Evolutionary conservation across 35 echinoderm and acorn worm species (phyloP).

Genomic region (Heliocidaris tuberculata): DNA sequence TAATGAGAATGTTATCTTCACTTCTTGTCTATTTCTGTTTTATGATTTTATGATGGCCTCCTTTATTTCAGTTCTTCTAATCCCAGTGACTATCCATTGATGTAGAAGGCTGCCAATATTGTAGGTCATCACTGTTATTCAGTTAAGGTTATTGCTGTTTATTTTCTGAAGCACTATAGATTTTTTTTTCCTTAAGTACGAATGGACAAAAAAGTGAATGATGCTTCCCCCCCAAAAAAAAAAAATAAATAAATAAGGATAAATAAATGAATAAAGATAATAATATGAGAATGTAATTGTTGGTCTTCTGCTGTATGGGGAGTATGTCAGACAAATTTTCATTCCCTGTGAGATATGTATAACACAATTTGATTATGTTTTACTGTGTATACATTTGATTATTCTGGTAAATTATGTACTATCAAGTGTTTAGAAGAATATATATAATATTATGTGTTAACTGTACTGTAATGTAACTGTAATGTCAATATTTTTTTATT

Average conservation of each 20-base stretch:
- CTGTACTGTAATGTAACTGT: no score
- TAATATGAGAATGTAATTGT: no score
- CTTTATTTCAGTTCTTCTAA: neutral
- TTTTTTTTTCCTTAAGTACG: no score
- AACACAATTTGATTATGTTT: neutral
- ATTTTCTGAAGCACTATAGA: no score
- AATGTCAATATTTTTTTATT: neutral
- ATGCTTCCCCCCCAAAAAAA: no score
- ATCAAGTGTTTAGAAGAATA: neutral
- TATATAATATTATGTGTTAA: neutral
- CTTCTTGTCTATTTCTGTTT: neutral
- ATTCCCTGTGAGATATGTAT: neutral
- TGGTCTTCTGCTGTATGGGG: no score
- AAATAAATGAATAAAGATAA: no score
- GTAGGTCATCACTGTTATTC: no score
- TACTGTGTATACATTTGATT: neutral
- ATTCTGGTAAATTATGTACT: neutral
- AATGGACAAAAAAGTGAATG: no score
- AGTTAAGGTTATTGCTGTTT: no score
- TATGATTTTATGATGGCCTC: neutral
- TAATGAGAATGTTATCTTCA: slow-evolving; percentile 32
- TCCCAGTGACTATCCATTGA: neutral
- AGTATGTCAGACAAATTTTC: neutral
- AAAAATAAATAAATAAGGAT: no score
- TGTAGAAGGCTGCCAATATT: neutral